Percentiles rank a stretch among this genome's conserved stretches.
These are phyloP conservation scores for Punctoribates punctum DNA, from an alignment of 2,888 invertebrate species.

Conservation along the genomic window DNA sequence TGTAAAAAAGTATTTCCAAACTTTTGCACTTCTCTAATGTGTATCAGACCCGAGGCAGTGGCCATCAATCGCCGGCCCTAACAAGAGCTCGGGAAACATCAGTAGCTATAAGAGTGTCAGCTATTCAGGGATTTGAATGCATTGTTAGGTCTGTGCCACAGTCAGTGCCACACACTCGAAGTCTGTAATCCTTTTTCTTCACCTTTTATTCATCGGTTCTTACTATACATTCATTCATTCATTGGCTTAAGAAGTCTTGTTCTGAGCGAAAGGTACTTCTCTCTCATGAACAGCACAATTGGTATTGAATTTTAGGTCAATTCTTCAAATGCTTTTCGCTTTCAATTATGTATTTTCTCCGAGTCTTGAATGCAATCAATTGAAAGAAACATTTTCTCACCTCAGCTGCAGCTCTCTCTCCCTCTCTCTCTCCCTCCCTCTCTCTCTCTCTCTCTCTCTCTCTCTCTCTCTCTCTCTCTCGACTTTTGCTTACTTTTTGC, in stretches of 20 bases:
- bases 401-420: conserved; percentile 22
- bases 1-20: not conserved
- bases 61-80: not conserved
- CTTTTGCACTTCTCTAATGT: not conserved
- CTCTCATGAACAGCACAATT: not conserved
- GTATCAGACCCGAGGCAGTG: not conserved
- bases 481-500: conserved; percentile 5
- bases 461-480: no score
- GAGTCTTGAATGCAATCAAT: not conserved
- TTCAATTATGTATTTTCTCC: not conserved
- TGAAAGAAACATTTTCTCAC: conserved; percentile 16
- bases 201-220: not conserved
- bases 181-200: conserved; percentile 22
- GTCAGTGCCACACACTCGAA: conserved; percentile 25
- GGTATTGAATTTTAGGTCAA: not conserved
- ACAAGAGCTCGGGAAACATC: not conserved
- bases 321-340: not conserved
- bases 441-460: no score
- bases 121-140: not conserved
- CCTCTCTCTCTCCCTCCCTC: no score
- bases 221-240: not conserved
- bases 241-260: not conserved
- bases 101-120: conserved; percentile 10
- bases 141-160: not conserved
- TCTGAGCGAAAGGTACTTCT: not conserved